These are phyloP conservation scores for Lates japonicus DNA, from an alignment of 2,797 vertebrate genomes.

Conservation along the genomic window DNA sequence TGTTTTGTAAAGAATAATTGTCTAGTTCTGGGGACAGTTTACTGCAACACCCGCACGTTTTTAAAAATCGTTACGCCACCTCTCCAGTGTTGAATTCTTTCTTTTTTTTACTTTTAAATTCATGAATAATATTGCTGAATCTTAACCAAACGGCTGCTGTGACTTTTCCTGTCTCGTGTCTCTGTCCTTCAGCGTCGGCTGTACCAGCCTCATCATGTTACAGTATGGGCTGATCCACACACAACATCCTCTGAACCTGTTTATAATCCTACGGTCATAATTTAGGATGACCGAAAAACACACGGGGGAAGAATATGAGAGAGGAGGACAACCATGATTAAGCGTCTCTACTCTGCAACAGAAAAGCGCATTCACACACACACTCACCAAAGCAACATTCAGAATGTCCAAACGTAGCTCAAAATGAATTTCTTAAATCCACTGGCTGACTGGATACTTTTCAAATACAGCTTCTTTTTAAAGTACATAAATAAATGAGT, in stretches of 20 bases:
- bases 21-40: not conserved
- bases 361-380: conserved; percentile 16
- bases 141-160: not conserved
- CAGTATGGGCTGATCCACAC: conserved; percentile 5
- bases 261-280: conserved; percentile 23
- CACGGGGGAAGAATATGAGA: not conserved
- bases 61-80: not conserved
- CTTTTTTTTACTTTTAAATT: not conserved
- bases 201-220: conserved; percentile 7
- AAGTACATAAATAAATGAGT: not conserved
- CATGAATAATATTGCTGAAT: no score
- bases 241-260: conserved; percentile 2
- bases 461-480: not conserved
- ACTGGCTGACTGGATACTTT: not conserved
- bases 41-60: not conserved
- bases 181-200: not conserved
- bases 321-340: conserved; percentile 46
- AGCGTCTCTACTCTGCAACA: conserved; percentile 26
- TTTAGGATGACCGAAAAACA: conserved; percentile 11
- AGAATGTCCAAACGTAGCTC: not conserved
- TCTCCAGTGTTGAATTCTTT: not conserved
- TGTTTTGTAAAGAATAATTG: not conserved
- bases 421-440: not conserved
- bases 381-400: not conserved
- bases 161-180: not conserved